Base-by-base conservation (phyloP, 1,140 invertebrate genomes). In the Frieseomelitta varia region DNA sequence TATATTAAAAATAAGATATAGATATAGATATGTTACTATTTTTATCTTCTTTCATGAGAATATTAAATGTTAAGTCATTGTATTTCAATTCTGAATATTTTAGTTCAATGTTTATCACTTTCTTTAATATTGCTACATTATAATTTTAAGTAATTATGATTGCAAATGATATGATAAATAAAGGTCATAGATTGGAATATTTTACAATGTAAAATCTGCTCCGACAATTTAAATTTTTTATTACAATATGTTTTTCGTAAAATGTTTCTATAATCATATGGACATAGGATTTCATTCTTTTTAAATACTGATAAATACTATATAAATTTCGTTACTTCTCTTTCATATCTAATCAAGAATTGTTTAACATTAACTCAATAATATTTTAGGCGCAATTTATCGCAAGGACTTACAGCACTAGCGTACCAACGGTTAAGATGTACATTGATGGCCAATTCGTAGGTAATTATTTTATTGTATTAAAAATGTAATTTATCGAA, bases 381-480 rank as follows among this genome's bases (percentile, higher is more conserved):
- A 69, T 81, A 81, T 92, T 92, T 69, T 87, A 94, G 93, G 78
- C 85, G 68, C 85, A 84, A 27, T 56, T 90, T 12, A 69, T 56
- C 11, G 82, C 71, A 76, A 93, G 93, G 82, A 86, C 86, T 11
- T 94, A 93, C 86, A 92, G 91, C 63, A 95, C 95, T 51, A 91
- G 93, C 4, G 95, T 94, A 61, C 96, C 97, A 3, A 96, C 97
- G 19, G 98, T 98, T 21, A 99, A 99, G 95, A 96, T 99, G 79
- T 99, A 98, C 93, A 98, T 99, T 86, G 97, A 99, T 96, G 99
- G 98, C 83, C 97, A 99, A 95, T 98, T 98, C 95, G 96, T 99
- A 1, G 94, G 94, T 95, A 93, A 93, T 85, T 87, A 80, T 88
- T 74, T 34, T 74, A 55, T 39, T 39, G 10, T 69, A 76, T 72